A percentile compares a stretch with the other conserved stretches of the same genome.
Conservation (phyloP, 2,113 vertebrate species). For the Columba janthina region DNA sequence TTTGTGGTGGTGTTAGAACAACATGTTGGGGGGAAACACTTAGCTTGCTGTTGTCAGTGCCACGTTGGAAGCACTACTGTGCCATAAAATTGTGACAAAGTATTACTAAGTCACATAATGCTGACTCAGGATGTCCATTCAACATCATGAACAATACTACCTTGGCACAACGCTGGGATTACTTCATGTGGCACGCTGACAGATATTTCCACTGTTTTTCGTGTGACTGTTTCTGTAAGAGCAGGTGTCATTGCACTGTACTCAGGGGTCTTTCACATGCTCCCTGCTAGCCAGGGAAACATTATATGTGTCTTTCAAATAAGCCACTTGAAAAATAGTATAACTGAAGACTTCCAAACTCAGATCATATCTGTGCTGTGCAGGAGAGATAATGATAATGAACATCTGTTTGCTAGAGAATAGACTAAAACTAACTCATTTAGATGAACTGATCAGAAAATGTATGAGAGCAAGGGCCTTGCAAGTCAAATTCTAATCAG, state of each 20-base stretch:
- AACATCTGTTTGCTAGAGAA: neutral
- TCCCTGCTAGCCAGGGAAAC: neutral
- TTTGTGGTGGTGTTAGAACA: neutral
- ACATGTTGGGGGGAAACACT: accelerated
- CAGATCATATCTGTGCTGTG: neutral
- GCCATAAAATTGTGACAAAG: neutral
- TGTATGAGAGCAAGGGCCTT: neutral
- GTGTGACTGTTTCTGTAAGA: neutral
- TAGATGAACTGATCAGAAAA: neutral
- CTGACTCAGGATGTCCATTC: neutral
- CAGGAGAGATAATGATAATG: neutral
- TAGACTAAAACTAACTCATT: neutral
- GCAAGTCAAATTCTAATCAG: neutral
- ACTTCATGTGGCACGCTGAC: neutral
- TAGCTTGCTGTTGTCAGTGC: neutral
- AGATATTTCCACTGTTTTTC: neutral
- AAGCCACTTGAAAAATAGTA: neutral
- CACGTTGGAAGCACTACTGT: neutral
- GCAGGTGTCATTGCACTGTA: neutral
- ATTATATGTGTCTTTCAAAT: neutral
- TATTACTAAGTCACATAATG: neutral
- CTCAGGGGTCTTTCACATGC: neutral
- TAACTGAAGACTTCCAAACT: neutral
- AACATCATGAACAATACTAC: neutral
- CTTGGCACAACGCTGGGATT: neutral